Conservation (phyloP, 2,888 invertebrate species). For the Rapana venosa region DNA sequence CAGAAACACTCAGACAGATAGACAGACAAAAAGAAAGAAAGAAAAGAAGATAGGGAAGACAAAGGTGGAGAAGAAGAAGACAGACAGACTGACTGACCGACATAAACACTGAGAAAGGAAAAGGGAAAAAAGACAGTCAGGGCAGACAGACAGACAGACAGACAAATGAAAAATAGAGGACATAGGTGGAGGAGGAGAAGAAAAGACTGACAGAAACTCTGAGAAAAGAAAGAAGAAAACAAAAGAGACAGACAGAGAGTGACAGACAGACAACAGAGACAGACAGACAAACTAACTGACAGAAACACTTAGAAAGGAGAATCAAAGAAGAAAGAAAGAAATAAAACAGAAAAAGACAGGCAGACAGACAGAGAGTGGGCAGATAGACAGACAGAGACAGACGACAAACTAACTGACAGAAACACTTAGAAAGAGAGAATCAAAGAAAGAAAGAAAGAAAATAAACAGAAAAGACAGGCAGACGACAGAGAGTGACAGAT, state of each 20-base stretch:
- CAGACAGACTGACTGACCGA: neutral
- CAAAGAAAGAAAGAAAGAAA: too few species aligned
- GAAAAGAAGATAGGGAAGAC: neutral
- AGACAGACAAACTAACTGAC: neutral
- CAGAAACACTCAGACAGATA: neutral
- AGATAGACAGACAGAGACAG: neutral
- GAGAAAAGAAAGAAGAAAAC: too few species aligned
- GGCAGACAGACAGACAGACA: neutral
- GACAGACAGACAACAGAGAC: neutral
- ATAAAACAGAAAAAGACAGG: neutral
- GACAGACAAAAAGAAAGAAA: neutral
- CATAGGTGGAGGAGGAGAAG: neutral
- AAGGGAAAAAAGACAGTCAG: neutral
- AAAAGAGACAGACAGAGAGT: neutral
- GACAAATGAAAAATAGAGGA: neutral
- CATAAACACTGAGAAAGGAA: neutral
- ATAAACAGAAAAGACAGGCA: too few species aligned
- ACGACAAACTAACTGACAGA: too few species aligned
- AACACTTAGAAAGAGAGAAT: too few species aligned
- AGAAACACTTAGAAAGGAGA: neutral
- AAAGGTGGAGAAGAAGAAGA: neutral
- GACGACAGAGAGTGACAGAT: too few species aligned
- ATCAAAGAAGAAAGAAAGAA: neutral
- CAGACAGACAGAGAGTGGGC: neutral
- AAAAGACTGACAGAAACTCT: neutral